Evolutionary conservation across 1,140 invertebrate genomes (phyloP).

Genomic region (Drosophila fuyamai): DNA sequence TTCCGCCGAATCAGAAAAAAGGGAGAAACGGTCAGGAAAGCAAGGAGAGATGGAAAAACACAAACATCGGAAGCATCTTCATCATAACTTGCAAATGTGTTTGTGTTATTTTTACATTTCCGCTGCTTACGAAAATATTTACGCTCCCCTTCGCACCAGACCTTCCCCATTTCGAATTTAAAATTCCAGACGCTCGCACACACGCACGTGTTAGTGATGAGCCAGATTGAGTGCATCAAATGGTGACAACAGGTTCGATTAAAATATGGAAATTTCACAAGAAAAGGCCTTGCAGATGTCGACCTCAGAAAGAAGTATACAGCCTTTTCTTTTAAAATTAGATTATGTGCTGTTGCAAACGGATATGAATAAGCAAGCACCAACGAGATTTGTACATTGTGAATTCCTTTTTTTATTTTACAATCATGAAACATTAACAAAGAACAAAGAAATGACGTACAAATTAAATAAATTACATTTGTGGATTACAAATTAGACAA

Average conservation of each 20-base stretch:
- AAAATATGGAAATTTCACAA: background rate
- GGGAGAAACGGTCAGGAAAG: background rate
- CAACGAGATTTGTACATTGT: no score
- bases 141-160: constrained; percentile 32
- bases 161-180: constrained; percentile 38
- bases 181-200: constrained; percentile 61
- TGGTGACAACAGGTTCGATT: constrained; percentile 21
- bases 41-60: constrained; percentile 50
- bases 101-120: constrained; percentile 82
- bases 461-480: no score
- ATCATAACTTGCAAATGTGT: constrained; percentile 67
- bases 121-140: constrained; percentile 80
- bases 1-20: constrained; percentile 47
- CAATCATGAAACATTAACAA: no score
- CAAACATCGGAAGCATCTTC: constrained; percentile 47
- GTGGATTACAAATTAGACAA: no score
- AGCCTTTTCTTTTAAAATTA: background rate
- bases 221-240: constrained; percentile 30
- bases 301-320: background rate
- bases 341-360: background rate
- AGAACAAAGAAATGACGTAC: no score
- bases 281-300: background rate
- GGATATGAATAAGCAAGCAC: background rate
- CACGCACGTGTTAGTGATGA: constrained; percentile 32
- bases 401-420: no score